Evolutionary conservation across 2,797 vertebrate species (phyloP), one percentile per base, ranked within the genome.

Genomic region (Allobates femoralis): DNA sequence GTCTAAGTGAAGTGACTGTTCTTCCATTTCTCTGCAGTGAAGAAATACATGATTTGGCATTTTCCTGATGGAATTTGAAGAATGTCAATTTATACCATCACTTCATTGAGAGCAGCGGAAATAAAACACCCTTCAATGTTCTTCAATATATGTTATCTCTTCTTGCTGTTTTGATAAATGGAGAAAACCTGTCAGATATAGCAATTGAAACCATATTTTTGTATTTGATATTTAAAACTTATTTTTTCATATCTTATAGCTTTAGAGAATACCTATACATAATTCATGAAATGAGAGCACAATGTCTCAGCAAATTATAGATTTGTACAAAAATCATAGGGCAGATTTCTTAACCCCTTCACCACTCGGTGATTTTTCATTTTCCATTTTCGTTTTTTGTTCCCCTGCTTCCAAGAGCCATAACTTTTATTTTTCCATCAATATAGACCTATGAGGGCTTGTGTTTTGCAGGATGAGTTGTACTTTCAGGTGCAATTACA

Each of bases 1-100:
- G 88, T 88, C 90, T 90, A 88, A 91, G 90, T 93, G 90, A 93
- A 93, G 90, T 91, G 93, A 90, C 89, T 91, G 87, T 88, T 93
- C 90, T 92, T 89, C 89, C 88, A 79, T 91, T 90, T 89, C 83
- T 88, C 81, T 41, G 78, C 79, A 88, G 55, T 12, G 92, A 93
- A 90, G 90, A 93, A 56, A 89, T 86, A 88, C 89, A 89, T 89
- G 90, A 91, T 83, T 82, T 89, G 91, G 90, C 86, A 77, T 87
- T 41, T 53, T 60, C 80, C 84, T 86, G 69, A 77, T 90, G 85
- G 90, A 80, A 91, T 83, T 41, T 84, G 58, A 86, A 89, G 79
- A 90, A 90, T 84, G 55, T 84, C 66, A 74, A 75, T 84, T 80
- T 87, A 74, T 34, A 84, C 37, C 66, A 80, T 87, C 82, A 62